Conservation (phyloP, 2,113 vertebrate genomes). For the Dolichotis patagonum region DNA sequence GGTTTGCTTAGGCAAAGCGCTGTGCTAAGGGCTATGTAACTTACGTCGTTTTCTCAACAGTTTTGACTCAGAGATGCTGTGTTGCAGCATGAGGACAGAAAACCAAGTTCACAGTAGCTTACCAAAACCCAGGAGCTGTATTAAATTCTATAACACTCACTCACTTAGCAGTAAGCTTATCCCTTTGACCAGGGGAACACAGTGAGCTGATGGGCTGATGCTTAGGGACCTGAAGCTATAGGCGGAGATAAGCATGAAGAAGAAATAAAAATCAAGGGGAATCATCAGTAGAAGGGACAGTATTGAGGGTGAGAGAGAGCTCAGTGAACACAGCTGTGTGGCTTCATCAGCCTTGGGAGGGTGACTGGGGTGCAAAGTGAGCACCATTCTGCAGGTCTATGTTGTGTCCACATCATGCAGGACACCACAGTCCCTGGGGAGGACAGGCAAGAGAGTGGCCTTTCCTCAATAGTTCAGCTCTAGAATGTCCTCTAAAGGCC, state of each 20-base stretch:
- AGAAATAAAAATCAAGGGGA: not conserved
- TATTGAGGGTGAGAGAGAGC: not conserved
- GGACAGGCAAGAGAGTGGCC: too few relatives aligned
- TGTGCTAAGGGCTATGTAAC: not conserved
- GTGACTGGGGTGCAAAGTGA: not conserved
- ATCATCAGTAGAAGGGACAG: not conserved
- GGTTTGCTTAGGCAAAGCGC: not conserved
- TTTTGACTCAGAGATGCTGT: not conserved
- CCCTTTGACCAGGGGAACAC: not conserved
- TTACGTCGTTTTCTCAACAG: not conserved
- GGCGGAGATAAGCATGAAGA: not conserved
- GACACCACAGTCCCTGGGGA: not conserved
- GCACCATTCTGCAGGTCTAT: too few relatives aligned
- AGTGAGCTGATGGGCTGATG: not conserved
- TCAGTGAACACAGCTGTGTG: not conserved
- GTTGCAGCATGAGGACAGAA: not conserved
- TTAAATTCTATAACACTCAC: not conserved
- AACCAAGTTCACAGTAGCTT: not conserved
- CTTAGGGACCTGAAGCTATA: not conserved
- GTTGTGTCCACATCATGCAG: rapidly evolving
- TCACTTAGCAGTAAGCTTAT: not conserved
- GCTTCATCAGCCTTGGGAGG: not conserved
- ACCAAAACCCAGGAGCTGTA: not conserved
- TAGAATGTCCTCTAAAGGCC: not conserved
- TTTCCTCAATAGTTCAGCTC: not conserved